phyloP scores from a whole-genome alignment of 2,113 vertebrate species.

The Pomatorhinus ruficollis region DNA sequence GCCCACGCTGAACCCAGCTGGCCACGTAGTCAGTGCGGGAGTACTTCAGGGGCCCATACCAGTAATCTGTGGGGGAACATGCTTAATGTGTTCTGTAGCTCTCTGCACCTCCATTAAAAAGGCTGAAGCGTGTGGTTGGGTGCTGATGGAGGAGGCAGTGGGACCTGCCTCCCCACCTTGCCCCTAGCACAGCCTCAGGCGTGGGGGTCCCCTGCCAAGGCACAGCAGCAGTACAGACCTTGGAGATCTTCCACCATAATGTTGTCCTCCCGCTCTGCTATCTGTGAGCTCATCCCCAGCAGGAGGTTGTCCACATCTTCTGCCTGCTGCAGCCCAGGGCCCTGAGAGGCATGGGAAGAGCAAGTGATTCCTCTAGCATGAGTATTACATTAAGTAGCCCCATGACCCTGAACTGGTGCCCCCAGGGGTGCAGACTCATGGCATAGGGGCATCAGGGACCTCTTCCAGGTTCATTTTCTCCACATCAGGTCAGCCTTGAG shows the following conservation, averaged over 20 bases:
- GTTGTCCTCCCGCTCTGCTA: conserved; percentile 88
- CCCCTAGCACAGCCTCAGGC: background rate
- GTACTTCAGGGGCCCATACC: conserved; percentile 88
- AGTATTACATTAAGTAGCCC: background rate
- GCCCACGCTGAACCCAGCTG: conserved; percentile 83
- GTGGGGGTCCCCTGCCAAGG: fast-evolving
- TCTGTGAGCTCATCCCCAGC: conserved; percentile 96
- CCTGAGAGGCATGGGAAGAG: conserved; percentile 66
- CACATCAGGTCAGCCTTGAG: background rate
- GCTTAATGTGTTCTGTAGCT: background rate
- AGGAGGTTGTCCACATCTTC: conserved; percentile 81
- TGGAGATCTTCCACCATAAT: conserved; percentile 89
- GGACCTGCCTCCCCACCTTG: conserved; percentile 59
- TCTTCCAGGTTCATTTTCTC: background rate
- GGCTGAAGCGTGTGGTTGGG: fast-evolving
- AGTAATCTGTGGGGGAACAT: conserved; percentile 80
- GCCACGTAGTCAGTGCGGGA: conserved; percentile 87
- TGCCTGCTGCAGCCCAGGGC: conserved; percentile 54
- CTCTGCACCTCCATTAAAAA: background rate
- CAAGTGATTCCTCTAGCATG: background rate
- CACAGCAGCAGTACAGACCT: conserved; percentile 72
- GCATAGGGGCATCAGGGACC: fast-evolving
- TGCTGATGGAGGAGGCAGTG: background rate
- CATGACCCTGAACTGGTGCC: background rate
- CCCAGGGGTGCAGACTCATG: background rate